Conservation (phyloP, 2,888 invertebrate genomes). For the Lasius platythorax region DNA sequence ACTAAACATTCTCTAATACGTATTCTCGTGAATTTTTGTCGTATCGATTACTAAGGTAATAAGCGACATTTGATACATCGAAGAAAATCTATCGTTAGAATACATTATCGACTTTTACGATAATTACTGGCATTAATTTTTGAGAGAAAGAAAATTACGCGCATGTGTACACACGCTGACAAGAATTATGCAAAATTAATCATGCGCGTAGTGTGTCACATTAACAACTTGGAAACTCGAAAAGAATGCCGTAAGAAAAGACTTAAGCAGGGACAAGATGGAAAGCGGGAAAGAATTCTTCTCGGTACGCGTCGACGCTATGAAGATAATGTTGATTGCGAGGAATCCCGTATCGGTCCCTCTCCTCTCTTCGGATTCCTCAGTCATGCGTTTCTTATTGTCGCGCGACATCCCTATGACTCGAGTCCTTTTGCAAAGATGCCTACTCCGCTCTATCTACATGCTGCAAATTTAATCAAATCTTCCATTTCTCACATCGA, state of each 20-base stretch:
- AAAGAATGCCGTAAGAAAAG: conserved; percentile 39
- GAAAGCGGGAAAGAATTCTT: conserved; percentile 66
- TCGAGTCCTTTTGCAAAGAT: conserved; percentile 61
- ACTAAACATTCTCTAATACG: neutral
- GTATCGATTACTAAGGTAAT: neutral
- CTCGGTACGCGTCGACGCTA: conserved; percentile 66
- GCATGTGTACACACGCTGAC: neutral
- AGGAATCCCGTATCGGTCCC: conserved; percentile 74
- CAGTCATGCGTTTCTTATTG: conserved; percentile 65
- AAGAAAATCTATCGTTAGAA: neutral
- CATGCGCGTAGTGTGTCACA: conserved; percentile 16
- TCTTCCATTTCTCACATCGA: conserved; percentile 57
- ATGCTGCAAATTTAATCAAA: conserved; percentile 63
- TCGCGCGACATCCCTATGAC: conserved; percentile 62
- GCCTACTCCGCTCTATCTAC: conserved; percentile 52
- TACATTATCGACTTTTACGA: neutral
- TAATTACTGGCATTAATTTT: conserved; percentile 11
- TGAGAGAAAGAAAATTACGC: conserved; percentile 12
- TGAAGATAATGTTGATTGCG: conserved; percentile 81
- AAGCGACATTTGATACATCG: neutral
- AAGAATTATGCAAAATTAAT: conserved; percentile 52
- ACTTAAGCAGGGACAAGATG: conserved; percentile 35
- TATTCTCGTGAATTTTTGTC: neutral
- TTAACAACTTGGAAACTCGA: conserved; percentile 43
- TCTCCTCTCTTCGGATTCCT: conserved; percentile 55